Percentiles rank a stretch among this genome's conserved stretches.
Conservation (phyloP, 2,797 vertebrate genomes). For the Cynodonichthys magdalenae region DNA sequence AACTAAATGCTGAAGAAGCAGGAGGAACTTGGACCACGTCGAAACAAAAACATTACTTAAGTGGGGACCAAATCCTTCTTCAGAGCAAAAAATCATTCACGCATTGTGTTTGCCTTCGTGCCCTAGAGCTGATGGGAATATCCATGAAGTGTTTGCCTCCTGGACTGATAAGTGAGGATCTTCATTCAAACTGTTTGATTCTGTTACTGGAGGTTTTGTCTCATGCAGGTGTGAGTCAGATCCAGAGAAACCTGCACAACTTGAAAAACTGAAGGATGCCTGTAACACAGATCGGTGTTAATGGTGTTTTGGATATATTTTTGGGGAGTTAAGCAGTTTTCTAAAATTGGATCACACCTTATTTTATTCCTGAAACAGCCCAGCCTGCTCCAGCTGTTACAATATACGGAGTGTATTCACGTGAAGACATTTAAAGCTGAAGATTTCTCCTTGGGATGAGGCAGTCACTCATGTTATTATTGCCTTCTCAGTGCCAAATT, state of each 20-base stretch:
- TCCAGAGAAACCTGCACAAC: conserved; percentile 43
- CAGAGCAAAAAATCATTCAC: conserved; percentile 53
- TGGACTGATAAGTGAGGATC: conserved; percentile 54
- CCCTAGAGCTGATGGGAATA: conserved; percentile 57
- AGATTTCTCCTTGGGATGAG: conserved; percentile 48
- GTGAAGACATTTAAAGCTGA: conserved; percentile 64
- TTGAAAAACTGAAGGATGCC: conserved; percentile 55
- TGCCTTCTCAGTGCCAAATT: conserved; percentile 76
- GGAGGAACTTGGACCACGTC: conserved; percentile 45
- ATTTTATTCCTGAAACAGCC: conserved; percentile 45
- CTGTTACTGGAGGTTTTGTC: conserved; percentile 57
- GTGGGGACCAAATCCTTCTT: conserved; percentile 72
- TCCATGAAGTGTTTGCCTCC: conserved; percentile 70
- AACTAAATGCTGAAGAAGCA: conserved; percentile 54
- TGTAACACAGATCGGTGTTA: conserved; percentile 37
- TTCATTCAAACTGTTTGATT: conserved; percentile 53
- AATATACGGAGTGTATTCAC: conserved; percentile 34
- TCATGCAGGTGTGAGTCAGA: conserved; percentile 69
- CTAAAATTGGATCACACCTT: conserved; percentile 47
- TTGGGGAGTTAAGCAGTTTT: conserved; percentile 44
- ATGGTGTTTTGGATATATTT: conserved; percentile 37
- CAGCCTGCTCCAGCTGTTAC: conserved; percentile 53
- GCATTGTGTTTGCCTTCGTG: conserved; percentile 45
- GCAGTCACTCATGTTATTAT: conserved; percentile 47
- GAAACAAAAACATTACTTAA: conserved; percentile 39